Conservation (phyloP, 2,113 vertebrate genomes). For the Hippotragus niger region DNA sequence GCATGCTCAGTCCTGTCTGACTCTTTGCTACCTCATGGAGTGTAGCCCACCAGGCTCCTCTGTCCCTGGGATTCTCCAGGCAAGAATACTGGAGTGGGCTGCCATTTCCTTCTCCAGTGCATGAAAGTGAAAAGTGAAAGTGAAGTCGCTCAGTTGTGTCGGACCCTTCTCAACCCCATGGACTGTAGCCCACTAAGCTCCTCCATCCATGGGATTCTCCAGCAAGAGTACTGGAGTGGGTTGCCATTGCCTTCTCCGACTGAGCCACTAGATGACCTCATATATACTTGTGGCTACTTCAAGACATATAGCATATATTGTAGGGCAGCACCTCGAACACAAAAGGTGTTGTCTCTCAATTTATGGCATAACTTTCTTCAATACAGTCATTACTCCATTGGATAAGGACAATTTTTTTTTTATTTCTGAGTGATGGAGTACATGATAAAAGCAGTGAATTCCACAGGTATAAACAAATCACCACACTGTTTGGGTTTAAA, state of each 20-base stretch:
- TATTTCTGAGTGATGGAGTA: not conserved
- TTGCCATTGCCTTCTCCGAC: not conserved
- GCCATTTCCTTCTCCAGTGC: no score
- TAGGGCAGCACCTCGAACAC: not conserved
- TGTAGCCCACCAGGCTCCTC: not conserved
- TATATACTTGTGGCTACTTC: not conserved
- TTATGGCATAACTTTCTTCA: not conserved
- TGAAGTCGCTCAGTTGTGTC: no score
- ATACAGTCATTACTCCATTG: not conserved
- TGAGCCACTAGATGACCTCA: not conserved
- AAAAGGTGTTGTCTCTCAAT: not conserved
- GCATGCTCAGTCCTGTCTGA: not conserved
- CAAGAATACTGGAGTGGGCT: not conserved
- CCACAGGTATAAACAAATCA: not conserved
- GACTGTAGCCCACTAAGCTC: no score
- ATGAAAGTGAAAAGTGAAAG: no score
- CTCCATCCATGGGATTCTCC: no score
- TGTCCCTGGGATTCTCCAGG: not conserved
- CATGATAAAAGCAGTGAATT: conserved; percentile 6
- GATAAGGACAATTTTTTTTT: not conserved
- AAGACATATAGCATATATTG: not conserved
- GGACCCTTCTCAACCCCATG: no score
- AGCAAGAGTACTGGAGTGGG: not conserved
- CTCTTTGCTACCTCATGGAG: not conserved
- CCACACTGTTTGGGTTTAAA: not conserved